Evolutionary conservation across 2,888 invertebrate species (phyloP), one percentile per base, ranked within the genome.

Genomic region (Hydriomena furcata): DNA sequence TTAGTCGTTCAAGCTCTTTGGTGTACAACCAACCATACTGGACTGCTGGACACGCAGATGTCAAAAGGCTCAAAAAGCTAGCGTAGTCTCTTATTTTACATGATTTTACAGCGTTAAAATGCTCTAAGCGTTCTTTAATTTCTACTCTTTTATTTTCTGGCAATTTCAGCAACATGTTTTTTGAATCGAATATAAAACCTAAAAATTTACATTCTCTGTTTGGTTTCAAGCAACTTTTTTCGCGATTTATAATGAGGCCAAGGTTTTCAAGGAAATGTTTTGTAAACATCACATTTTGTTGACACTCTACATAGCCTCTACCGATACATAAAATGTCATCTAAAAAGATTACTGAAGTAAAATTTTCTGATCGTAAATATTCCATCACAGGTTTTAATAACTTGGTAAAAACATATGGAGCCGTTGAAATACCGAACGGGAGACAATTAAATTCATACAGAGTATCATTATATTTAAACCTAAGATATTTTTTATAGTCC

Each of bases 181-280:
- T 40, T 1, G 31, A 28, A 13, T 47, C 52, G 20, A 50, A 44
- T 1, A 50, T 35, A 7, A 52, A 56, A 2, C 56, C 56, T 7
- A 56, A 24, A 17, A 34, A 47, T 38, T 47, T 5, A n/a, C n/a
- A n/a, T 1, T 50, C 17, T 17, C 17, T 17, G 17, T 2, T 17
- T 17, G 17, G 17, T 3, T 2, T 17, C 25, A 0, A 10, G 17
- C 1, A 58, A 24, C 11, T 55, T 48, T 1, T 28, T 10, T 12
- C 31, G 7, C 1, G 3, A 31, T 13, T 31, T 13, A 7, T 13
- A 7, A 20, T 1, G 8, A 32, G 7, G 7, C 7, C 5, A n/a
- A 24, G 24, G 10, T 21, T 8, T 34, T 34, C 34, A 6, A 34
- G 8, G 0, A 21, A 34, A 6, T 1, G 10, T 2, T 5, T 34